Base-by-base conservation (phyloP, 2,797 vertebrate genomes). In the Chaenodraco wilsoni region DNA sequence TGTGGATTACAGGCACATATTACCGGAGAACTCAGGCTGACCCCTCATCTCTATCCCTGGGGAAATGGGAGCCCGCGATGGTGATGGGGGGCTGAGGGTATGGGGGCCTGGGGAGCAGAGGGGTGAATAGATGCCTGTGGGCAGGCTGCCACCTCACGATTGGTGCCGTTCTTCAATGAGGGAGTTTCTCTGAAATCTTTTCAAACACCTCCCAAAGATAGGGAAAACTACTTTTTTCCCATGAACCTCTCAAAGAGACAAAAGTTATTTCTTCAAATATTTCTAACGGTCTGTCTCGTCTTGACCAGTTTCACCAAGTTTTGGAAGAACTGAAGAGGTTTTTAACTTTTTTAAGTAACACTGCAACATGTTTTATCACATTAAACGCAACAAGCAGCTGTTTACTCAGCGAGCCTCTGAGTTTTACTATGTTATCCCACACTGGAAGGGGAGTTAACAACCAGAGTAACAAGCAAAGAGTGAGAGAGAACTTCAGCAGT, bases 1-100 rank as follows among this genome's bases (percentile, higher is more conserved):
- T 94, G 91, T 95, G 92, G 92, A 94, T 95, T 95, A 93, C 93
- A 92, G 84, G 86, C 80, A 88, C 86, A 89, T 89, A 94, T 93
- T 92, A 93, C 90, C 89, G 90, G 86, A 91, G 93, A 95, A 94
- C 93, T 93, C 79, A 3, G 79, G 64, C 84, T 95, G 93, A 95
- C 94, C 94, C 89, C 85, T 85, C 78, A 78, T 92, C 89, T 88
- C 81, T 82, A 75, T 90, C 91, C 89, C 72, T 2, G 61, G 91
- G 89, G 93, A 92, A 91, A 92, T 83, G 78, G 89, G 86, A 93
- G 88, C 85, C 82, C 86, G 84, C 77, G 75, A 81, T 60, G 67
- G 78, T 81, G 81, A 89, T 86, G 76, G 69, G 73, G 77, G 79
- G 71, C 75, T 79, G 66, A 79, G 82, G 85, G 84, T 88, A 81